Base-by-base conservation (phyloP, 2,113 vertebrate genomes). In the Amphiprion ocellaris region DNA sequence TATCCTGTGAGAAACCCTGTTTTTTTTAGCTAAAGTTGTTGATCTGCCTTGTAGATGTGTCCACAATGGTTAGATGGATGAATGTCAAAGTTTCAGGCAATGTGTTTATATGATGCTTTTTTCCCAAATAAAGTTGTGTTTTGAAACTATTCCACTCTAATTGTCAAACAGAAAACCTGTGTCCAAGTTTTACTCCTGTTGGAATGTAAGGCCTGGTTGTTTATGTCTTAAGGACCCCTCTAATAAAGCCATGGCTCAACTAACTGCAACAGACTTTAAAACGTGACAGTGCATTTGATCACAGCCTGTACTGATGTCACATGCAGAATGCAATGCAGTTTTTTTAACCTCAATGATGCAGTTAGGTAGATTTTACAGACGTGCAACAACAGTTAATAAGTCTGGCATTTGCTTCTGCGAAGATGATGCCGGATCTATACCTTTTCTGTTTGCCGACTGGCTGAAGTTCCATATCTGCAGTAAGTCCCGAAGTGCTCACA, bases 401-500 rank as follows among this genome's bases (percentile, higher is more conserved):
- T 37, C 30, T 7, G 16, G 24, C 7, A 28, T 52, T 5, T 55
- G 24, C n/a, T 47, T 7, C 17, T 39, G 21, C 30, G 52, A 33
- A 4, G 15, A n/a, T 12, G 7, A 15, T 23, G 15, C 28, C n/a
- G 2, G 6, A 37, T 10, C 21, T 41, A 1, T 74, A 85, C 97
- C 96, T 96, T 94, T 54, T 98, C 96, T 0, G 97, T 96, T 88
- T 99, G 97, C 68, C 86, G 89, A 84, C 97, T 99, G 58, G 88
- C 79, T 0, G 95, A 79, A 17, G 90, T 75, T n/a, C 96, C 97
- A 10, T 97, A 98, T 72, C 97, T 94, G 94, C 98, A 99, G 90
- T 95, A 86, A 7, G 97, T 98, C 44, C 95, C 97, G 67, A 98
- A 98, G 92, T 99, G 97, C 85, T 99, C 97, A 67, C 98, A 99